Base-by-base conservation (phyloP, 2,888 invertebrate genomes). In the Exocentrus adspersus region DNA sequence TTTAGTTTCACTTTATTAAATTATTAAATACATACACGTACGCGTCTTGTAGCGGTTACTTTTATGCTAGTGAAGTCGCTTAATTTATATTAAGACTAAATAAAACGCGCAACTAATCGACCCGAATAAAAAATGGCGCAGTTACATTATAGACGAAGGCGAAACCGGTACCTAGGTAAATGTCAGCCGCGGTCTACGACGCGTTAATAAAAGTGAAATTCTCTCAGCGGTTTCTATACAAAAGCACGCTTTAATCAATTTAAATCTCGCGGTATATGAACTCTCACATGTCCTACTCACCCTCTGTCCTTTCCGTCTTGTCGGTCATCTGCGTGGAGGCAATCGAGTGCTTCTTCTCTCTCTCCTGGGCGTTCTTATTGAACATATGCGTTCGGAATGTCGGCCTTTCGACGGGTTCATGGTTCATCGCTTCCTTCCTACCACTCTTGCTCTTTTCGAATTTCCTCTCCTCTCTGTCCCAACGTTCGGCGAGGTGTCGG, bases 241-340 rank as follows among this genome's bases (percentile, higher is more conserved):
- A 9, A 14, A 45, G 20, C 10, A 45, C 45, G 10, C 16, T 19
- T 5, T 45, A 45, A 17, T n/a, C 14, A 2, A 10, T 2, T 28
- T 48, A 28, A 45, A 46, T 5, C 45, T n/a, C 20, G 45, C 20
- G 12, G 7, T 20, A 46, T 24, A 24, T 9, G 14, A 19, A 45
- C 10, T 2, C 20, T 2, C 20, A 20, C 1, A 20, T n/a, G 14
- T 12, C n/a, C n/a, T 12, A n/a, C 60, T 64, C 77, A 84, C 84
- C 81, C 74, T 87, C 87, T 19, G 84, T 83, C 69, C 85, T 86
- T 68, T 90, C 90, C 63, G 87, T 87, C 79, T 87, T 89, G 68
- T 92, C 92, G 0, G 92, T 91, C 50, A 88, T 88, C 72, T 90
- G 88, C 0, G 92, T 92, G 0, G 92, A 91, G 0, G 91, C 90